Percentiles rank a stretch among this genome's conserved stretches.
Evolutionary conservation across 2,113 vertebrate genomes (phyloP).

Genomic region (Nycticorax nycticorax): DNA sequence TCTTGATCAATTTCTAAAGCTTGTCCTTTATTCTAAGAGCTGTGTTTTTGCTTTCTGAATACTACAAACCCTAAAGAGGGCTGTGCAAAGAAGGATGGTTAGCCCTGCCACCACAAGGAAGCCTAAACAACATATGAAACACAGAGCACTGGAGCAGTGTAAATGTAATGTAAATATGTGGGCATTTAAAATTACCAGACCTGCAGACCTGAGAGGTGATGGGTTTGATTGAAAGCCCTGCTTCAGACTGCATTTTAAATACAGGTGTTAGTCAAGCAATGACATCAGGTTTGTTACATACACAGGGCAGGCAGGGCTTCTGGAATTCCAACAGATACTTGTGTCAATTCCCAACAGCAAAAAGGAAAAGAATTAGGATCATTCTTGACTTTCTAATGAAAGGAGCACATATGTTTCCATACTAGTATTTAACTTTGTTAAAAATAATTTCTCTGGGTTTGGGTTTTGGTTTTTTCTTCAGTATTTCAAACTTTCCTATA

Average conservation of each 20-base stretch:
- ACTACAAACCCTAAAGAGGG: not conserved
- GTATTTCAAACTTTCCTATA: not conserved
- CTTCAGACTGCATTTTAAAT: not conserved
- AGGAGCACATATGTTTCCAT: not conserved
- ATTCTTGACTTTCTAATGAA: not conserved
- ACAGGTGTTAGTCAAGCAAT: not conserved
- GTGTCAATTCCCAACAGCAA: not conserved
- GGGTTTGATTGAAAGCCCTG: not conserved
- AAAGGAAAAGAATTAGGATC: not conserved
- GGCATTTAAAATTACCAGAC: not conserved
- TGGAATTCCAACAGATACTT: not conserved
- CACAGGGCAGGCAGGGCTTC: accelerated
- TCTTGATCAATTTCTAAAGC: not conserved
- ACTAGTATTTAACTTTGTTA: not conserved
- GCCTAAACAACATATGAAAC: not conserved
- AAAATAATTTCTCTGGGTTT: not conserved
- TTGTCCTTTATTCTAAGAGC: not conserved
- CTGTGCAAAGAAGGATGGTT: not conserved
- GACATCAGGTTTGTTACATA: not conserved
- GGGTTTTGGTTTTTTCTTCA: not conserved
- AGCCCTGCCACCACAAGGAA: not conserved
- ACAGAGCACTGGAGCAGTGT: not conserved
- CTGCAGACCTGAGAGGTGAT: not conserved
- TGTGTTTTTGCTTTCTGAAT: not conserved
- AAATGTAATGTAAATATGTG: not conserved